Conservation (phyloP, 2,888 invertebrate genomes). For the Eupeodes latifasciatus region DNA sequence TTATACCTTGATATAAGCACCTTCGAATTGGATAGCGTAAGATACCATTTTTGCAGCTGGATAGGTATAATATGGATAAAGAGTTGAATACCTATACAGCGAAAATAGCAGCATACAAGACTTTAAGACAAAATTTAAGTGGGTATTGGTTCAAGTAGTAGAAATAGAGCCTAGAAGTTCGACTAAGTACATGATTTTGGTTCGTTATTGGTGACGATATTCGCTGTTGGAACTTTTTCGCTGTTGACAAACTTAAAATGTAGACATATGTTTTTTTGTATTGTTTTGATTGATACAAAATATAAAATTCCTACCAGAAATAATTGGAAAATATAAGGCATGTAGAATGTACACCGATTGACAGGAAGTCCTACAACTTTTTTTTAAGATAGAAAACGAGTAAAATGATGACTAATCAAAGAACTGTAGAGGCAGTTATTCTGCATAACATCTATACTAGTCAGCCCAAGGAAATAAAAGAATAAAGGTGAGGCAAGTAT, state of each 20-base stretch:
- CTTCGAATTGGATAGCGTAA: slow-evolving; percentile 64
- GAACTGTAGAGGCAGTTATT: neutral
- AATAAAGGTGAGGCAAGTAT: no score
- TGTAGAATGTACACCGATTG: neutral
- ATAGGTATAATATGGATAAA: slow-evolving; percentile 64
- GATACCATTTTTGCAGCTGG: slow-evolving; percentile 63
- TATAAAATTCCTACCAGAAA: neutral
- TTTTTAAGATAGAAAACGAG: neutral
- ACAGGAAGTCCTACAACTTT: neutral
- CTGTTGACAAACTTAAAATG: slow-evolving; percentile 54
- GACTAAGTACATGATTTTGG: slow-evolving; percentile 27
- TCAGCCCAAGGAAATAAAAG: neutral
- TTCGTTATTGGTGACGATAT: slow-evolving; percentile 20
- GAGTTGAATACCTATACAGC: slow-evolving; percentile 39
- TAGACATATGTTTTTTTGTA: neutral
- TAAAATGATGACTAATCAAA: slow-evolving; percentile 27
- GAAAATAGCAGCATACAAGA: slow-evolving; percentile 45
- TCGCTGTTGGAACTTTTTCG: slow-evolving; percentile 28
- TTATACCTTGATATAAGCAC: slow-evolving; percentile 79
- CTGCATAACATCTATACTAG: no score
- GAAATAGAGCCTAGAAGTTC: slow-evolving; percentile 59
- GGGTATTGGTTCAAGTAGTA: slow-evolving; percentile 53
- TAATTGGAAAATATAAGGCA: neutral
- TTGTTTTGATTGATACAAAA: neutral
- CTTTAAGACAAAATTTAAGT: slow-evolving; percentile 55